A percentile compares a stretch with the other conserved stretches of the same genome.
Conservation (phyloP, 2,113 vertebrate genomes). For the Ondatra zibethicus region DNA sequence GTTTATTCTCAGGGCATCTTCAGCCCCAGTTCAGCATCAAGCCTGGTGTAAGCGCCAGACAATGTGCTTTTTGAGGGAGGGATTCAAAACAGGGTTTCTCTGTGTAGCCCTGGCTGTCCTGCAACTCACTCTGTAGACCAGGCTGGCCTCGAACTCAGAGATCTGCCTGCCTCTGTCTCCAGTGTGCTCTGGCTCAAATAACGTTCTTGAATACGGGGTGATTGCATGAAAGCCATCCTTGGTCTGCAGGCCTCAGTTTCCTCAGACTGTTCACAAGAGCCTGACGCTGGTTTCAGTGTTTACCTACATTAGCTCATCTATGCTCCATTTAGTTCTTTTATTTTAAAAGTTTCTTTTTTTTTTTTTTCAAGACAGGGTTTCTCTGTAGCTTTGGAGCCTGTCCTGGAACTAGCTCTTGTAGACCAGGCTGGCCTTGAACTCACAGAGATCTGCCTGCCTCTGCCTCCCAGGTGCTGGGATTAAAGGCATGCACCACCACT, state of each 20-base stretch:
- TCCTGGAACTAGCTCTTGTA: too few relatives aligned
- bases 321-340: neutral
- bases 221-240: neutral
- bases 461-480: too few relatives aligned
- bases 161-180: neutral
- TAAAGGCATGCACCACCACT: too few relatives aligned
- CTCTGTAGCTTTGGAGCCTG: too few relatives aligned
- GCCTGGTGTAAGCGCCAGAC: neutral
- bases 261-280: neutral
- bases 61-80: neutral
- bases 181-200: neutral
- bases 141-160: neutral
- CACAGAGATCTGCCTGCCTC: too few relatives aligned
- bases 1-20: neutral
- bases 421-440: too few relatives aligned
- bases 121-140: neutral
- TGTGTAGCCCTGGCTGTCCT: neutral
- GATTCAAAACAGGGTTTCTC: neutral
- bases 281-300: neutral
- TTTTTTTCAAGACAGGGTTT: too few relatives aligned
- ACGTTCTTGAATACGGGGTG: neutral
- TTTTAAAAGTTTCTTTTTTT: neutral
- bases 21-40: neutral
- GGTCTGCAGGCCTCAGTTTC: neutral
- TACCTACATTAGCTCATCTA: neutral